Evolutionary conservation across 2,797 vertebrate genomes (phyloP).

Genomic region (Sebastes oblongus): DNA sequence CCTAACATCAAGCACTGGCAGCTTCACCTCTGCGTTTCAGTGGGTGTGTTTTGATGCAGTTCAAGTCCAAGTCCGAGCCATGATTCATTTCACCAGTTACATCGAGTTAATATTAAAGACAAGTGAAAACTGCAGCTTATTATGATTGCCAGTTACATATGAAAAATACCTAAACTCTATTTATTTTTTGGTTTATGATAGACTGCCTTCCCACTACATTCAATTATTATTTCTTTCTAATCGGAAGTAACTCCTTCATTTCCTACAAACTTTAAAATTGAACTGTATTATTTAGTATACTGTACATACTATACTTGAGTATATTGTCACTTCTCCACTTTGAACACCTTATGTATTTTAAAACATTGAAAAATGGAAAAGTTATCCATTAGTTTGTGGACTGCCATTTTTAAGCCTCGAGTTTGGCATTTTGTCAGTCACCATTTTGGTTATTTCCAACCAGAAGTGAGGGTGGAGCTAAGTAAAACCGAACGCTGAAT

Average conservation of each 20-base stretch:
- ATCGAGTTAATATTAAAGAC: background rate
- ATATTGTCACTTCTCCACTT: background rate
- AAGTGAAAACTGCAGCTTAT: background rate
- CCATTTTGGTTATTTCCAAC: no score
- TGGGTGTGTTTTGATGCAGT: background rate
- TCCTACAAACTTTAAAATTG: no score
- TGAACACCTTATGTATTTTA: no score
- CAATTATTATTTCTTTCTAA: background rate
- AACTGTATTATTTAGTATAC: no score
- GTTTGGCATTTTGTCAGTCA: no score
- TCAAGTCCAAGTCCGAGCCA: background rate
- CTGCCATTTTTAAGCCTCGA: no score
- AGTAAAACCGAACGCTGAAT: no score
- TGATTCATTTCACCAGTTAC: slow-evolving; percentile 4
- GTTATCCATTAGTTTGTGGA: no score
- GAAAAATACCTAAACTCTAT: background rate
- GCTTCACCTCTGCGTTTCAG: slow-evolving; percentile 3
- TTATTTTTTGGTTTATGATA: background rate
- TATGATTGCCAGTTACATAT: no score
- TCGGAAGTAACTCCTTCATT: background rate
- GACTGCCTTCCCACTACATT: background rate
- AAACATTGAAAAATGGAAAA: background rate
- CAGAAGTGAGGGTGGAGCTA: no score
- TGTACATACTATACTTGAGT: background rate
- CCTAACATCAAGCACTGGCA: slow-evolving; percentile 8